These are phyloP conservation scores for Lasiurus cinereus DNA, from an alignment of 2,113 vertebrate genomes.

Conservation along the genomic window DNA sequence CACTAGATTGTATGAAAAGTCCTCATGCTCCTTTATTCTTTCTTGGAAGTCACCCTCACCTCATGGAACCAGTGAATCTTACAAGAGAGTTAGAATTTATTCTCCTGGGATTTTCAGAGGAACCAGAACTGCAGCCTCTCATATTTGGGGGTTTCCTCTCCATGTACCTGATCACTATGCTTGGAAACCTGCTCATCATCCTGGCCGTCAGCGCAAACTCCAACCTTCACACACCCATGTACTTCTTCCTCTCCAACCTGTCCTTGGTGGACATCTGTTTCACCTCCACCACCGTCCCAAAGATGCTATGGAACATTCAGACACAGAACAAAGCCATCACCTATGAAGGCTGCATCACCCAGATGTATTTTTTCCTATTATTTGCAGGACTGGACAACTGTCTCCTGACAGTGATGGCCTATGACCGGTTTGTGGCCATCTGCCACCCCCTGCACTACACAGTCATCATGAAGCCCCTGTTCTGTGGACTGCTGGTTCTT, in stretches of 20 bases:
- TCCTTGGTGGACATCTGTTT: conserved; percentile 11
- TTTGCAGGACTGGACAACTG: neutral
- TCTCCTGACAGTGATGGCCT: neutral
- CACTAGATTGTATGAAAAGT: neutral
- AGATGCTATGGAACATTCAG: conserved; percentile 2
- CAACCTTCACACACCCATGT: neutral
- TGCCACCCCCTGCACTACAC: conserved; percentile 36
- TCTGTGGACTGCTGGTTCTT: neutral
- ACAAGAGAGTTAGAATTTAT: neutral
- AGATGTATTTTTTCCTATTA: neutral
- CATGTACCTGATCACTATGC: conserved; percentile 21
- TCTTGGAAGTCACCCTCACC: neutral
- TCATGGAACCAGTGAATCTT: neutral
- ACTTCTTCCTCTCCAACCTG: conserved; percentile 29
- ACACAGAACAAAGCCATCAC: neutral
- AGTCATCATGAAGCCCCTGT: neutral
- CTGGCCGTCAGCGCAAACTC: neutral
- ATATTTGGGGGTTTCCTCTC: neutral
- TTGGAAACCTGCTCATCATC: conserved; percentile 35
- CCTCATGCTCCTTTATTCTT: neutral
- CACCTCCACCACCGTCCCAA: conserved; percentile 30
- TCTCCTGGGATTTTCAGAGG: conserved; percentile 24
- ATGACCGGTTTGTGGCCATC: conserved; percentile 66
- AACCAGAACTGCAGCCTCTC: neutral
- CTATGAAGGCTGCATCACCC: neutral